Conservation (phyloP, 2,113 vertebrate genomes). For the Pantherophis guttatus region DNA sequence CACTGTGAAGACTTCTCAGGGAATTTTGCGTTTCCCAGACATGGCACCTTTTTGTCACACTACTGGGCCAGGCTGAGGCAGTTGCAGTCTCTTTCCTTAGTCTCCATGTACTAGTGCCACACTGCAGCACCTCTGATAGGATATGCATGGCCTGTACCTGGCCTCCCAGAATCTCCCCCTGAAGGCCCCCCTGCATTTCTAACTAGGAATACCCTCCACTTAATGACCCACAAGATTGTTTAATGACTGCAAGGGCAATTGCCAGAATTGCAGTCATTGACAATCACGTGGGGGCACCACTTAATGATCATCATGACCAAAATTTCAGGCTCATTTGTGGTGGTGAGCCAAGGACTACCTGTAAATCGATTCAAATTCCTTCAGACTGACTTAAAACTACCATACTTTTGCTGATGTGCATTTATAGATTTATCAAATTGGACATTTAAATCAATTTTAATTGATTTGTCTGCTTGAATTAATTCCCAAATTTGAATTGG, state of each 20-base stretch:
- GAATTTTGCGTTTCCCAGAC: not conserved
- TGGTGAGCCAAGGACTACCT: not conserved
- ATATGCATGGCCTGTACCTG: not conserved
- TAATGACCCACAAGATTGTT: not conserved
- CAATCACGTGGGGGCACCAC: not conserved
- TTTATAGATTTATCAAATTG: not conserved
- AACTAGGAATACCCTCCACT: not conserved
- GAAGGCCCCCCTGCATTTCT: not conserved
- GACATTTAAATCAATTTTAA: not conserved
- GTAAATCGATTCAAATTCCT: not conserved
- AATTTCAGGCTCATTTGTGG: not conserved
- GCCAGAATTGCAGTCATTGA: not conserved
- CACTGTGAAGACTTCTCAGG: not conserved
- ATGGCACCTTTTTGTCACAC: not conserved
- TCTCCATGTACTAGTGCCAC: not conserved
- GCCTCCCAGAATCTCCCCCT: not conserved
- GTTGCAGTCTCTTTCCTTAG: not conserved
- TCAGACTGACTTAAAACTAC: not conserved
- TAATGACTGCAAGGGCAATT: not conserved
- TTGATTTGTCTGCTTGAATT: not conserved
- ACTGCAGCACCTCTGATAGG: not conserved
- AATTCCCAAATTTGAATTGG: not conserved
- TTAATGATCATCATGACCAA: not conserved
- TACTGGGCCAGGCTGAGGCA: not conserved
- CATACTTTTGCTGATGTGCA: not conserved